Evolutionary conservation across 2,113 vertebrate genomes (phyloP).

Genomic region (Colistium nudipinnis): DNA sequence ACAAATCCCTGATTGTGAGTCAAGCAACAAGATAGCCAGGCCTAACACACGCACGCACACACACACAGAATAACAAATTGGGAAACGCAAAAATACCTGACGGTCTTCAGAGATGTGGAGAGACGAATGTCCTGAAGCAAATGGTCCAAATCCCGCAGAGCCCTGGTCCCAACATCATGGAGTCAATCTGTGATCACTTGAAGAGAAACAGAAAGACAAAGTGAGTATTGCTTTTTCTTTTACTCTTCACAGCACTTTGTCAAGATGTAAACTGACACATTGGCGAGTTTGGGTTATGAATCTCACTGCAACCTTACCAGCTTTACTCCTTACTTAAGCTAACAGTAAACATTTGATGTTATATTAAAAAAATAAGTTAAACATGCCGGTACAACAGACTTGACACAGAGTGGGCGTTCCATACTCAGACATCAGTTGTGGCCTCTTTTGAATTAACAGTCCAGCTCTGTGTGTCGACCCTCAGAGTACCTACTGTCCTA

Average conservation of each 20-base stretch:
- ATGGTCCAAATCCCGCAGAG: not conserved
- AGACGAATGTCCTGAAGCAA: not conserved
- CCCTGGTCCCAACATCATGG: not conserved
- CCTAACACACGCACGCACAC: not conserved
- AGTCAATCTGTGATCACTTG: not conserved
- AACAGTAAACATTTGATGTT: slow-evolving; percentile 11
- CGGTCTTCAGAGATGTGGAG: not conserved
- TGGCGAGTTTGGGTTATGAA: no score
- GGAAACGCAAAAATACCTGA: no score
- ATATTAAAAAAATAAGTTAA: slow-evolving; percentile 40
- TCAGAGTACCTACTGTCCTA: slow-evolving; percentile 18
- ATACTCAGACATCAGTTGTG: slow-evolving; percentile 7
- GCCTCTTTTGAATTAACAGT: not conserved
- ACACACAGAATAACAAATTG: not conserved
- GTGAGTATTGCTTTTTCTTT: not conserved
- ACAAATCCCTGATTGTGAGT: not conserved
- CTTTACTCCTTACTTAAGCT: slow-evolving; percentile 25
- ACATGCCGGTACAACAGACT: not conserved
- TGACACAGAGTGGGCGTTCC: not conserved
- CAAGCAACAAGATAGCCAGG: not conserved
- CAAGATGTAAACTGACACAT: not conserved
- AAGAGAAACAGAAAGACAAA: not conserved
- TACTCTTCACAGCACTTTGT: not conserved
- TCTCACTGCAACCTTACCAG: no score
- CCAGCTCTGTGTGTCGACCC: slow-evolving; percentile 1